Evolutionary conservation across 2,888 invertebrate genomes (phyloP).

Genomic region (Notodonta ziczac): DNA sequence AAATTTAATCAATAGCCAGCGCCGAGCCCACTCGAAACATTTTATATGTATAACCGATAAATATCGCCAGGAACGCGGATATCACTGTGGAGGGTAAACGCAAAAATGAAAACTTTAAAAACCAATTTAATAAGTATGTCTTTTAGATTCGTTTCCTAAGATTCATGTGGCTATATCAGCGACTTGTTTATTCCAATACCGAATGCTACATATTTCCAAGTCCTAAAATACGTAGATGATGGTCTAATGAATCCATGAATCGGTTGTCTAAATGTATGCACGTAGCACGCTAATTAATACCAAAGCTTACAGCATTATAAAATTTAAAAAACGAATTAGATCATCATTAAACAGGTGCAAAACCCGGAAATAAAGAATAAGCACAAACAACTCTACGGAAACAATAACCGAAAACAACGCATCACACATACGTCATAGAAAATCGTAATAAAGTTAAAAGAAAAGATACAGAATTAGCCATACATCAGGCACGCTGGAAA

Average conservation of each 20-base stretch:
- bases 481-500: slow-evolving; percentile 37
- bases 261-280: too few relatives aligned
- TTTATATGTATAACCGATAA: slow-evolving; percentile 19
- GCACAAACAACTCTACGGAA: neutral
- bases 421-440: slow-evolving; percentile 13
- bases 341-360: slow-evolving; percentile 11
- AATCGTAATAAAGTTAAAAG: slow-evolving; percentile 13
- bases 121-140: too few relatives aligned
- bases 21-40: slow-evolving; percentile 24
- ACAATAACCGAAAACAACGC: slow-evolving; percentile 7
- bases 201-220: too few relatives aligned
- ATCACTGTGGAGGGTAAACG: neutral
- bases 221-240: too few relatives aligned
- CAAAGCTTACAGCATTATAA: too few relatives aligned
- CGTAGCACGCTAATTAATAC: too few relatives aligned
- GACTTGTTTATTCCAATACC: too few relatives aligned
- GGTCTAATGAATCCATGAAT: too few relatives aligned
- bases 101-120: neutral
- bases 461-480: slow-evolving; percentile 22
- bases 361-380: slow-evolving; percentile 6
- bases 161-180: too few relatives aligned
- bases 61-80: slow-evolving; percentile 7
- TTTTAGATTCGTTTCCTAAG: too few relatives aligned
- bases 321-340: neutral
- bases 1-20: slow-evolving; percentile 39